Percentiles rank a stretch among this genome's conserved stretches.
phyloP scores from a whole-genome alignment of 2,888 invertebrate species.

The Oscheius sp. region DNA sequence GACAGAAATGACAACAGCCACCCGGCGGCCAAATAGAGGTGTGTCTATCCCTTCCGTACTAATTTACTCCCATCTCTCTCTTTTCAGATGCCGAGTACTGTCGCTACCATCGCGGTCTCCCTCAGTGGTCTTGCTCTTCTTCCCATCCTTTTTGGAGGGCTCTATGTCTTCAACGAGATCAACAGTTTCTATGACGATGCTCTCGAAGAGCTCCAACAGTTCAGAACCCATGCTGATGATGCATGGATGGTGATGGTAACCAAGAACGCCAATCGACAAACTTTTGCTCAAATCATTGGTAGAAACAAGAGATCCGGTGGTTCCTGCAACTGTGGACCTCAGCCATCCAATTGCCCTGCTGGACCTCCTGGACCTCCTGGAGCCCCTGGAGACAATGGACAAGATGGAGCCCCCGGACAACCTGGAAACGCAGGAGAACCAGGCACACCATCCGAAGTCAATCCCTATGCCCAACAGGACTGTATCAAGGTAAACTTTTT shows the following conservation, averaged over 20 bases:
- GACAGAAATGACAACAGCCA: slow-evolving; percentile 1
- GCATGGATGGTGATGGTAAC: slow-evolving; percentile 55
- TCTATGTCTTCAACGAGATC: slow-evolving; percentile 55
- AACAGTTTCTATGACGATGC: slow-evolving; percentile 57
- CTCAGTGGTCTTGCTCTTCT: slow-evolving; percentile 26
- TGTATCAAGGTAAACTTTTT: no score
- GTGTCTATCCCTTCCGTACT: not conserved
- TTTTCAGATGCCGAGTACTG: slow-evolving; percentile 27
- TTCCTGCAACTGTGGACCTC: slow-evolving; percentile 52
- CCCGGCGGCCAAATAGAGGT: not conserved
- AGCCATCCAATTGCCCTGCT: slow-evolving; percentile 54
- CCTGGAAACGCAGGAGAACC: slow-evolving; percentile 47
- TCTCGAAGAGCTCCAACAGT: slow-evolving; percentile 56
- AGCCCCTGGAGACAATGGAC: slow-evolving; percentile 53
- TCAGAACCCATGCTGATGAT: slow-evolving; percentile 51
- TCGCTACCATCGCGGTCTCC: slow-evolving; percentile 13
- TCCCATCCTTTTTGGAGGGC: slow-evolving; percentile 26
- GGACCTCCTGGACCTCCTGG: slow-evolving; percentile 60
- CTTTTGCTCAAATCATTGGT: slow-evolving; percentile 42
- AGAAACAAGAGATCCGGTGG: slow-evolving; percentile 53
- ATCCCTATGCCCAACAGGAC: slow-evolving; percentile 42
- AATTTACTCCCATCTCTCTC: not conserved
- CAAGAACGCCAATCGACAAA: slow-evolving; percentile 34
- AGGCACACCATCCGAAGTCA: slow-evolving; percentile 36
- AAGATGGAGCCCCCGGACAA: slow-evolving; percentile 54